Evolutionary conservation across 2,888 invertebrate genomes (phyloP).

Genomic region (Thymelicus lineola): DNA sequence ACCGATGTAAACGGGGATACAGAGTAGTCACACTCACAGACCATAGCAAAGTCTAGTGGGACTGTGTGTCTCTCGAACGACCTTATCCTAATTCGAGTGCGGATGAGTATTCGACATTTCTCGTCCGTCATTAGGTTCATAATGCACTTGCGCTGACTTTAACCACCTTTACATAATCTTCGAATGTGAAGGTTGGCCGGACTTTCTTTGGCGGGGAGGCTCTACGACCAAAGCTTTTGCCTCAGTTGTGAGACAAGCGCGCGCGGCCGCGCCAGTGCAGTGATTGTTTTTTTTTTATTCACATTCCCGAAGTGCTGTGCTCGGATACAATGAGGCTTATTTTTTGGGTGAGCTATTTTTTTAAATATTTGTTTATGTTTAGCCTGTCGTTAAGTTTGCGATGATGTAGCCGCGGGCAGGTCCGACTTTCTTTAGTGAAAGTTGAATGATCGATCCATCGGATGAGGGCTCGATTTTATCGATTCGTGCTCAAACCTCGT

Average conservation of each 20-base stretch:
- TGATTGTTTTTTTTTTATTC: conserved; percentile 64
- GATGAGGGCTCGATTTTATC: conserved; percentile 62
- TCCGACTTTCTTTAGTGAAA: conserved; percentile 73
- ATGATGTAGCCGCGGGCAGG: conserved; percentile 45
- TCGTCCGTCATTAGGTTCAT: conserved; percentile 49
- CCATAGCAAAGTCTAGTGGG: conserved; percentile 5
- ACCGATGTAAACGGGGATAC: conserved; percentile 18
- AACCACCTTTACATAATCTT: conserved; percentile 73
- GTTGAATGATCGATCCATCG: conserved; percentile 62
- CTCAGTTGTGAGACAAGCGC: conserved; percentile 74
- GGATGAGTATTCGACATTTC: conserved; percentile 43
- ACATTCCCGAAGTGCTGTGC: conserved; percentile 63
- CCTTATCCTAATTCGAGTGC: conserved; percentile 50
- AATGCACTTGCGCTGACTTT: conserved; percentile 70
- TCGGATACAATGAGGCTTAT: conserved; percentile 80
- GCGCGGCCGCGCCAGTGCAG: conserved; percentile 77
- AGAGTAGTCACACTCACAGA: conserved; percentile 3
- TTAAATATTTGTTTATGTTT: conserved; percentile 35
- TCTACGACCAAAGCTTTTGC: conserved; percentile 54
- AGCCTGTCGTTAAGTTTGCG: conserved; percentile 35
- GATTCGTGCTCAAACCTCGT: conserved; percentile 53
- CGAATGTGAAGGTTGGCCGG: conserved; percentile 75
- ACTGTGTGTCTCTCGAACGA: conserved; percentile 39
- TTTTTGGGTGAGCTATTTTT: conserved; percentile 75
- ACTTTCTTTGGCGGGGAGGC: conserved; percentile 77